Percentiles rank a stretch among this genome's conserved stretches.
Evolutionary conservation across 2,888 invertebrate genomes (phyloP).

Genomic region (Gisinianus flammeolus): DNA sequence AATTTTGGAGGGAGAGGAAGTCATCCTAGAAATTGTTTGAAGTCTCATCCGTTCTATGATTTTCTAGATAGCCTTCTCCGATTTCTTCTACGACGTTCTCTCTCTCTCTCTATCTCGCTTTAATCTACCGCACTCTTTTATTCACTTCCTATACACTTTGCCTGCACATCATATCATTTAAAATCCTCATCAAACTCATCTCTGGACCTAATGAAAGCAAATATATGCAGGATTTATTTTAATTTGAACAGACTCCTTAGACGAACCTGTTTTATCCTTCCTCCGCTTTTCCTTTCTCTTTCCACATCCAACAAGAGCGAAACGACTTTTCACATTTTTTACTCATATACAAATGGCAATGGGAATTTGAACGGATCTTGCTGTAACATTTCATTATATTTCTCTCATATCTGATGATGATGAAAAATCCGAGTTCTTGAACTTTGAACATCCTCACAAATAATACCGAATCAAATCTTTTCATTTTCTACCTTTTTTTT

Average conservation of each 20-base stretch:
- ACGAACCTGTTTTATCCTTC: background rate
- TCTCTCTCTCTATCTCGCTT: background rate
- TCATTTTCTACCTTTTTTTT: too few species aligned
- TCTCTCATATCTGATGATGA: too few species aligned
- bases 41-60: conserved; percentile 21
- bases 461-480: too few species aligned
- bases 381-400: too few species aligned
- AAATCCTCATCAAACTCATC: background rate
- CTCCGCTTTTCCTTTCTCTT: background rate
- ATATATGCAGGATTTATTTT: conserved; percentile 9
- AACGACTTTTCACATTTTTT: too few species aligned
- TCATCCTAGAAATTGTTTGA: conserved; percentile 13
- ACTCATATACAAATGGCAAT: too few species aligned
- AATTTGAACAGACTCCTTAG: background rate
- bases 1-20: conserved; percentile 16
- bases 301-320: too few species aligned
- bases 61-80: background rate
- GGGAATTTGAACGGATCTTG: too few species aligned
- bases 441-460: too few species aligned
- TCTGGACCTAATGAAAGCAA: background rate
- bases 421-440: too few species aligned
- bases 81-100: background rate
- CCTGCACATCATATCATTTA: background rate
- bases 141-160: too few species aligned
- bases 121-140: background rate